phyloP scores from a whole-genome alignment of 2,888 invertebrate species.

The Hirtodrosophila histrioides region DNA sequence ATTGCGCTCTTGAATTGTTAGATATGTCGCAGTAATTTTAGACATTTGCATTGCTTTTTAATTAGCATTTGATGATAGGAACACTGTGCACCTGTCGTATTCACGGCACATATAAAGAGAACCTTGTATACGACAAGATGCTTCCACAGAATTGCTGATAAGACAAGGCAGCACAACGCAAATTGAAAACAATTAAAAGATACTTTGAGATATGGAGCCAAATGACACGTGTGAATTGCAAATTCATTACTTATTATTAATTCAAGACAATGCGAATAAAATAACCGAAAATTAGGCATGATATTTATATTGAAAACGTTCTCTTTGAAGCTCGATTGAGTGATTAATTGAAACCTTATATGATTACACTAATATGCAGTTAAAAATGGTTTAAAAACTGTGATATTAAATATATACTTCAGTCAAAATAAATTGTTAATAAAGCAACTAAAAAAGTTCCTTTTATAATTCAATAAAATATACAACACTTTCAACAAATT shows the following conservation, averaged over 20 bases:
- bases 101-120: slow-evolving; percentile 13
- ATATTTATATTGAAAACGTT: no score
- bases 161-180: slow-evolving; percentile 22
- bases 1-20: background rate
- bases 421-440: no score
- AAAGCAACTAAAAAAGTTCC: no score
- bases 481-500: no score
- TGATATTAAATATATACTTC: no score
- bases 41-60: slow-evolving; percentile 29
- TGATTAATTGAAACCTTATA: no score
- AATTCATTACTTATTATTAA: slow-evolving; percentile 29
- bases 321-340: no score
- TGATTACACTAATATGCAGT: no score
- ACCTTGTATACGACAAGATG: slow-evolving; percentile 13
- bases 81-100: slow-evolving; percentile 33
- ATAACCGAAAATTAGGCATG: background rate
- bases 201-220: slow-evolving; percentile 40
- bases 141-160: slow-evolving; percentile 40
- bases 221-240: slow-evolving; percentile 20
- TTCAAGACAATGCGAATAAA: background rate
- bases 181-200: slow-evolving; percentile 56
- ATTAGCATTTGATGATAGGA: slow-evolving; percentile 58
- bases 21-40: slow-evolving; percentile 4
- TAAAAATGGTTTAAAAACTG: no score
- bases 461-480: no score